Base-by-base conservation (phyloP, 2,113 vertebrate species). In the Okapia johnstoni region DNA sequence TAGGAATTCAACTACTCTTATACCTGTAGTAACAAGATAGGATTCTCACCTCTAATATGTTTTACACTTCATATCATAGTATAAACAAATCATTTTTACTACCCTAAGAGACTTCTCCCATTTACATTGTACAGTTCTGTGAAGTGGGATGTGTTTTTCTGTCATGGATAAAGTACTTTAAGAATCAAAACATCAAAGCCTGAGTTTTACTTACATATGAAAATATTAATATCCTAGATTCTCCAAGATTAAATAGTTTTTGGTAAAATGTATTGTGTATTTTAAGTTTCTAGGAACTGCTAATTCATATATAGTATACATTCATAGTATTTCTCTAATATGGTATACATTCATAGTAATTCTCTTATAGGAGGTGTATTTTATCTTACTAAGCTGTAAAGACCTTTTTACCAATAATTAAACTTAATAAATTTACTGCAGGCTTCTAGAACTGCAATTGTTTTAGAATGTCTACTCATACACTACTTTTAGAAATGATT, bases 401-500 rank as follows among this genome's bases (percentile, higher is more conserved):
- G 63, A 91, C 15, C 80, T 81, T 95, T 87, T 60, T 7, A 84
- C 14, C 79, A 63, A 43, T 89, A 52, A 85, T 92, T 77, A 94
- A 15, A 54, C 46, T 85, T 97, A 96, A 94, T 89, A 93, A 23
- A 88, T 40, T 88, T 70, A 93, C 16, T 80, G 33, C 36, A 92
- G n/a, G 28, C 81, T 96, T 88, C 43, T 80, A 90, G 46, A 89
- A 61, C 40, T 79, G 6, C n/a, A 79, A 30, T 58, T 50, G n/a
- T 85, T 98, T 98, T 90, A 98, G 94, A 96, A 95, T 88, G 92
- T 61, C 92, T 96, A 97, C 90, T 92, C 92, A 95, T 95, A 98
- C 85, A 92, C 86, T 17, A 90, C 70, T 81, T 98, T 98, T 97
- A 98, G 52, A 11, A 98, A 98, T 98, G 98, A 55, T 98, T 98